Evolutionary conservation across 2,888 invertebrate genomes (phyloP), one percentile per base, ranked within the genome.

Genomic region (Neoaliturus tenellus): DNA sequence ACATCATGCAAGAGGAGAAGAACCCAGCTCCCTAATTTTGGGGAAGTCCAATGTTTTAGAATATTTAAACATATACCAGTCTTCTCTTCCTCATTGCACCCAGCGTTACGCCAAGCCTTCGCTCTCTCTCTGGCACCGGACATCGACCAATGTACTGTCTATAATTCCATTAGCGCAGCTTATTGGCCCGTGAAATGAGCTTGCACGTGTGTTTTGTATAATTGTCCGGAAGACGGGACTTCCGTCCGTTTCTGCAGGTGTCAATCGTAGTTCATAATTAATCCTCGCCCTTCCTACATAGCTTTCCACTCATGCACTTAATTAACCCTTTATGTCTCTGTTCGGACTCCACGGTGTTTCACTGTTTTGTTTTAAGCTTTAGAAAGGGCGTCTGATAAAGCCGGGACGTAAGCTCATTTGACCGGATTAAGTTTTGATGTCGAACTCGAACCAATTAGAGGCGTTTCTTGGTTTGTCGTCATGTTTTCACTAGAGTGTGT

Each of bases 121-220:
- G 10, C 44, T 10, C 48, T 48, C 48, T 17, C 48, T 23, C 12
- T 4, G 5, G 8, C 12, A 23, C 55, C 55, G 31, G 62, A 28
- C 62, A 31, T 12, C 0, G 1, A 5, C 31, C 62, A 31, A 62
- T 31, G 62, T 28, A 62, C 62, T 28, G 62, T 62, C 73, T 44
- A 75, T 75, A 75, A 75, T 75, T 81, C 51, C 69, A 67, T 81
- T 67, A 81, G 35, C 71, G 31, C 31, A 23, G 35, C 10, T 28
- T 62, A 62, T 35, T 62, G 20, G 51, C 20, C 81, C 81, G 81
- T 81, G 81, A 81, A 69, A 69, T 71, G 81, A 81, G 62, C 55
- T 33, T 41, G 41, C 81, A 81, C 81, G 81, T 69, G 81, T 81
- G 81, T 81, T 69, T 69, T 69, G 73, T 44, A 75, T 75, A 75